Evolutionary conservation across 2,797 vertebrate species (phyloP).

Genomic region (Acanthurus lineatus): DNA sequence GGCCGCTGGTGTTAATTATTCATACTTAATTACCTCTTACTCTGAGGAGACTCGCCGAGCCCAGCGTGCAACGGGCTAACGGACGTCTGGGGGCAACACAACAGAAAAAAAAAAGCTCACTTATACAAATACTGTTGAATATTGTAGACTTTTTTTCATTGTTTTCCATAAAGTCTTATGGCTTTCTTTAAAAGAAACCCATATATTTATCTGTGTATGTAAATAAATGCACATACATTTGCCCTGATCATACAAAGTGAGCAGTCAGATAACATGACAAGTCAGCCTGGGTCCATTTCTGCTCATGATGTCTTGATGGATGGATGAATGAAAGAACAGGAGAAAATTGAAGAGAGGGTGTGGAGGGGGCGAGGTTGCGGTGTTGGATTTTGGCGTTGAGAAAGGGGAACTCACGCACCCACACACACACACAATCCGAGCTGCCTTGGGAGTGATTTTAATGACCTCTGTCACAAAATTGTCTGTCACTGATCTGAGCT

Average conservation of each 20-base stretch:
- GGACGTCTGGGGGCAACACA: conserved; percentile 65
- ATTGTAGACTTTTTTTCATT: conserved; percentile 16
- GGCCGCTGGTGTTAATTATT: conserved; percentile 87
- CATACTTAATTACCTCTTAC: conserved; percentile 88
- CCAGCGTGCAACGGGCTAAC: conserved; percentile 66
- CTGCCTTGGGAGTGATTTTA: conserved; percentile 90
- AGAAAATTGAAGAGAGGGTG: conserved; percentile 64
- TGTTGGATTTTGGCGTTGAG: conserved; percentile 38
- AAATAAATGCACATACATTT: conserved; percentile 49
- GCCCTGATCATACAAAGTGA: conserved; percentile 16
- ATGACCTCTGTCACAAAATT: conserved; percentile 87
- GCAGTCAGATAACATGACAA: conserved; percentile 44
- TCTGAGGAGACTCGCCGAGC: conserved; percentile 66
- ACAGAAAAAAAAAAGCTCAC: conserved; percentile 35
- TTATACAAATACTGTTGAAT: conserved; percentile 42
- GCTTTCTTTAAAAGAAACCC: conserved; percentile 11
- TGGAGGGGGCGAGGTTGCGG: conserved; percentile 43
- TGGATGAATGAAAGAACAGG: conserved; percentile 68
- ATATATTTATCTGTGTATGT: conserved; percentile 32
- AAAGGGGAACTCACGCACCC: conserved; percentile 52
- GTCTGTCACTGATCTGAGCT: conserved; percentile 83
- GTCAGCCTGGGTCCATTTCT: conserved; percentile 59
- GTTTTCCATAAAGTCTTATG: not conserved
- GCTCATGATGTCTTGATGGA: conserved; percentile 72
- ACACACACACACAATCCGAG: conserved; percentile 61